Percentiles rank a stretch among this genome's conserved stretches.
phyloP scores from a whole-genome alignment of 1,140 invertebrate species.

The Cydia strobilella region DNA sequence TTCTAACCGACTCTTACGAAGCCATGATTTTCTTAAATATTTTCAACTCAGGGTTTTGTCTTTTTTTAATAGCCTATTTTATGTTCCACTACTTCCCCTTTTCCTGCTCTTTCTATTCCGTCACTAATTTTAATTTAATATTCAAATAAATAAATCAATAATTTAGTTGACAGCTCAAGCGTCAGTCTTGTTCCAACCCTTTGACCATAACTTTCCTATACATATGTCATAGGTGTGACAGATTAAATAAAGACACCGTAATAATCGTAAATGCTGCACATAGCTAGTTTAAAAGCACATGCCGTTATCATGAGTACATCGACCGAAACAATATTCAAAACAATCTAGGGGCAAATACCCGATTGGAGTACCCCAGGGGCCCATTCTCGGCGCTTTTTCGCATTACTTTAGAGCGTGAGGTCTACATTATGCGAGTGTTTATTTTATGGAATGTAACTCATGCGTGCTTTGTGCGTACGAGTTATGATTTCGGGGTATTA shows the following conservation, averaged over 20 bases:
- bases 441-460: slow-evolving; percentile 61
- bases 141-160: too few relatives aligned
- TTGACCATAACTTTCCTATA: too few relatives aligned
- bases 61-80: too few relatives aligned
- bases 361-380: slow-evolving; percentile 57
- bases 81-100: too few relatives aligned
- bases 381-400: slow-evolving; percentile 64
- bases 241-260: not conserved
- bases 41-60: too few relatives aligned
- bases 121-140: too few relatives aligned
- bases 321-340: slow-evolving; percentile 59
- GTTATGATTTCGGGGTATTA: slow-evolving; percentile 25
- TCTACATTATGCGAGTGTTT: slow-evolving; percentile 73
- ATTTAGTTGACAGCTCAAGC: too few relatives aligned
- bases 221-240: not conserved
- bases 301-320: slow-evolving; percentile 29
- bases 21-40: too few relatives aligned
- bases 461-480: slow-evolving; percentile 35
- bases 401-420: slow-evolving; percentile 57
- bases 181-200: too few relatives aligned
- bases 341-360: slow-evolving; percentile 66
- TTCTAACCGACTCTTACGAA: too few relatives aligned
- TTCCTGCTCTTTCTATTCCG: too few relatives aligned
- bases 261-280: not conserved
- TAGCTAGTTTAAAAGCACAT: not conserved